Conservation (phyloP, 2,888 invertebrate species). For the Ectemnius continuus region DNA sequence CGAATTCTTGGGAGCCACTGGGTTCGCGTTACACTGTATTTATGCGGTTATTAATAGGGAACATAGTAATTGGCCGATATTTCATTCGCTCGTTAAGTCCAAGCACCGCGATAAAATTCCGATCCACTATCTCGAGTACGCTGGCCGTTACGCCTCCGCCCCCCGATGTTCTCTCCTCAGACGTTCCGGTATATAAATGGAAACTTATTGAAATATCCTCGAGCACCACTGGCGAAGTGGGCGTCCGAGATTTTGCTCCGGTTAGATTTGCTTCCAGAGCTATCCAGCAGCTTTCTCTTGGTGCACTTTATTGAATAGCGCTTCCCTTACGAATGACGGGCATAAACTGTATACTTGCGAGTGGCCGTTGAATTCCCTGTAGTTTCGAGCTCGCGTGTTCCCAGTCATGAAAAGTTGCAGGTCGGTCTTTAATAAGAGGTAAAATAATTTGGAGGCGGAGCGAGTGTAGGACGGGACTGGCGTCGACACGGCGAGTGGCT, state of each 20-base stretch:
- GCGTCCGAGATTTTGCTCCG: slow-evolving; percentile 11
- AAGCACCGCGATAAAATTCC: slow-evolving; percentile 38
- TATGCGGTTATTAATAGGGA: slow-evolving; percentile 40
- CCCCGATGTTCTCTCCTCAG: slow-evolving; percentile 3
- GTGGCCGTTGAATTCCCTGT: too few species aligned
- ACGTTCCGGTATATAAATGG: slow-evolving; percentile 17
- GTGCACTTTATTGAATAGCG: not conserved
- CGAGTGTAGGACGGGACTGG: too few species aligned
- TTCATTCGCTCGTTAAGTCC: slow-evolving; percentile 40
- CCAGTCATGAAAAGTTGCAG: too few species aligned
- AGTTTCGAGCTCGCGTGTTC: too few species aligned
- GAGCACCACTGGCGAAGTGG: slow-evolving; percentile 22
- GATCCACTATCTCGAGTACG: slow-evolving; percentile 24
- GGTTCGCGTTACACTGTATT: slow-evolving; percentile 10
- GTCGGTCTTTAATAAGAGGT: too few species aligned
- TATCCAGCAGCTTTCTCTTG: slow-evolving; percentile 6
- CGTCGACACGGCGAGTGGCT: too few species aligned
- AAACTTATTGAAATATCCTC: slow-evolving; percentile 26
- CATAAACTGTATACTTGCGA: too few species aligned
- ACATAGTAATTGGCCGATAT: slow-evolving; percentile 34
- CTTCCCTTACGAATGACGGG: too few species aligned
- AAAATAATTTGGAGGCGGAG: too few species aligned
- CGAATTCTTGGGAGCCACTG: slow-evolving; percentile 8
- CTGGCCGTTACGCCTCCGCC: slow-evolving; percentile 9
- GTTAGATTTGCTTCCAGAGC: not conserved